Evolutionary conservation across 2,888 invertebrate genomes (phyloP), one percentile per base, ranked within the genome.

Genomic region (Aporophyla lueneburgensis): DNA sequence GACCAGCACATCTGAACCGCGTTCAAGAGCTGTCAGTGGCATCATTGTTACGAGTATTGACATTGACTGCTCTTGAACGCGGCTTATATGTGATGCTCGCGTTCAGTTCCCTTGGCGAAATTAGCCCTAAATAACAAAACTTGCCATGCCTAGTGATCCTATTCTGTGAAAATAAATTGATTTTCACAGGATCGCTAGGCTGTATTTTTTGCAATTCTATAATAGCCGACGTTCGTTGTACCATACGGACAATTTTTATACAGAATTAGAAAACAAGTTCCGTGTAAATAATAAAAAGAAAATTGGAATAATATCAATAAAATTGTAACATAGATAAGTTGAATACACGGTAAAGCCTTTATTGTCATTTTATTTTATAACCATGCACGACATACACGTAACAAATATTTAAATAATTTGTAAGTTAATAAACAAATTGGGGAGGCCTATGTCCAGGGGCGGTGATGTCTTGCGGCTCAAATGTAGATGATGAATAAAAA

Each of bases 321-420:
- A 86, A 82, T 87, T 88, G 87, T 87, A 81, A 73, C 86, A 78
- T 86, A 87, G 69, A 69, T 89, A 87, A 86, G 78, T 72, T 77
- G 63, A 89, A 86, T 89, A 88, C 86, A 88, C 81, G 80, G 83
- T 87, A 70, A 84, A 87, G 61, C 77, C 81, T 79, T 65, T 6
- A 49, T 67, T 79, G 62, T 68, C n/a, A 33, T 84, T 88, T 86
- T 84, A 65, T 77, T 86, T 67, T 59, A 59, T 33, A 67, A 33
- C 58, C 33, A 33, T 16, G 14, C 21, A 10, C 53, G 0, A 27
- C 27, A 21, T n/a, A 12, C 46, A n/a, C n/a, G n/a, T n/a, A n/a
- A n/a, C n/a, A n/a, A n/a, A n/a, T n/a, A n/a, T n/a, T 33, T 67
- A 21, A 19, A 27, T 33, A 7, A 65, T 62, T n/a, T 40, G n/a